Conservation (phyloP, 2,113 vertebrate species). For the Channa maculata region DNA sequence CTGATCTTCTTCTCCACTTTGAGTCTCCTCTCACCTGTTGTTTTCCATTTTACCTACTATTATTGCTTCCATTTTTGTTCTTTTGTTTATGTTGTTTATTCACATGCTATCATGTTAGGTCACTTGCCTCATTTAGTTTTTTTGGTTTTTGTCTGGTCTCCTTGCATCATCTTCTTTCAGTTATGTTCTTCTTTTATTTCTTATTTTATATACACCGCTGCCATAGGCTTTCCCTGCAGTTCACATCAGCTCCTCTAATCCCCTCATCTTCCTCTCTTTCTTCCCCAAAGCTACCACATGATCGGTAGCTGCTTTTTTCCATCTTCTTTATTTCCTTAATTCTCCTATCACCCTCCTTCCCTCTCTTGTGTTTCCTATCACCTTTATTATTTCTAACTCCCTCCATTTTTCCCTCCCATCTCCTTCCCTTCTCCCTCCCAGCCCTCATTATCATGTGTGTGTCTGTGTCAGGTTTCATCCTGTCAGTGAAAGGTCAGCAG, state of each 20-base stretch:
- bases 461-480: conserved; percentile 80
- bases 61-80: conserved; percentile 16
- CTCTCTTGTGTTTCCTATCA: conserved; percentile 7
- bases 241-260: conserved; percentile 5
- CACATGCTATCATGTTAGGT: conserved; percentile 19
- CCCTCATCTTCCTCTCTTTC: neutral
- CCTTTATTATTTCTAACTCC: conserved; percentile 8
- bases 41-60: conserved; percentile 23
- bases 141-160: conserved; percentile 1
- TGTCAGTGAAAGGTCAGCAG: conserved; percentile 81
- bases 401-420: conserved; percentile 19
- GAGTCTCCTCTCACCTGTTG: conserved; percentile 41
- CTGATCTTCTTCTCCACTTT: conserved; percentile 35
- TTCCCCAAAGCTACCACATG: conserved; percentile 15
- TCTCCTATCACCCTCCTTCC: conserved; percentile 31
- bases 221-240: conserved; percentile 19
- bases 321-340: conserved; percentile 49
- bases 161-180: neutral
- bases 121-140: neutral
- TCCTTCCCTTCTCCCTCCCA: conserved; percentile 47
- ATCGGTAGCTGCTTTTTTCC: conserved; percentile 1
- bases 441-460: conserved; percentile 73
- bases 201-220: neutral
- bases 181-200: neutral
- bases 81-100: neutral